phyloP scores from a whole-genome alignment of 2,113 vertebrate genomes.

The Euleptes europaea region DNA sequence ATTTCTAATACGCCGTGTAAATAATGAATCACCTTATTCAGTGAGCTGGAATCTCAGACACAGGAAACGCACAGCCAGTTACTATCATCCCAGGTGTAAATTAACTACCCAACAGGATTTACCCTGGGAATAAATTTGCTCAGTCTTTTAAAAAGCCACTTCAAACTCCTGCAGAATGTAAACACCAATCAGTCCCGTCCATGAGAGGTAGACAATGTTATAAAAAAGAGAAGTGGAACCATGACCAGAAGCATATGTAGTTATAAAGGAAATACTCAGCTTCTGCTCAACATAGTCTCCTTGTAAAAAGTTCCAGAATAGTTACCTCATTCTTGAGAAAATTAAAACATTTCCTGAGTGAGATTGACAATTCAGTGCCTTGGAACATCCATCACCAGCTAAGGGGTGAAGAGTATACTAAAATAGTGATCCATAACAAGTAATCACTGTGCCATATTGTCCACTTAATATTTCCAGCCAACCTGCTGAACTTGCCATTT shows the following conservation, averaged over 20 bases:
- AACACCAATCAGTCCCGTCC: not conserved
- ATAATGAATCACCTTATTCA: conserved; percentile 56
- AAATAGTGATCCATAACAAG: not conserved
- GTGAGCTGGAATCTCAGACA: conserved; percentile 42
- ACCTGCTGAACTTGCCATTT: not conserved
- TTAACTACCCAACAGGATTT: conserved; percentile 27
- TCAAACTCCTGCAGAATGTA: not conserved
- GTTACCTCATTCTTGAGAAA: not conserved
- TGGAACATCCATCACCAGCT: not conserved
- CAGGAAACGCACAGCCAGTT: conserved; percentile 17
- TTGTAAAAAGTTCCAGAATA: not conserved
- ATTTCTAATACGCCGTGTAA: conserved; percentile 45
- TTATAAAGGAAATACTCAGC: conserved; percentile 16
- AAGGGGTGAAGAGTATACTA: not conserved
- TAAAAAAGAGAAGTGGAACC: conserved; percentile 14
- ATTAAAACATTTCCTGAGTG: not conserved
- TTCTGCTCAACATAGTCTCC: not conserved
- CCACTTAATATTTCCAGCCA: not conserved
- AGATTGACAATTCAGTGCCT: not conserved
- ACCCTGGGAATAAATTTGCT: conserved; percentile 12
- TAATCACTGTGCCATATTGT: not conserved
- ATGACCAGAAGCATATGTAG: not conserved
- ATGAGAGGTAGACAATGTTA: not conserved
- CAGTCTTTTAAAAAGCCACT: conserved; percentile 1
- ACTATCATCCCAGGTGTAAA: conserved; percentile 9